These are phyloP conservation scores for Grammatotria lemairii DNA, from an alignment of 2,113 vertebrate species.

Conservation along the genomic window DNA sequence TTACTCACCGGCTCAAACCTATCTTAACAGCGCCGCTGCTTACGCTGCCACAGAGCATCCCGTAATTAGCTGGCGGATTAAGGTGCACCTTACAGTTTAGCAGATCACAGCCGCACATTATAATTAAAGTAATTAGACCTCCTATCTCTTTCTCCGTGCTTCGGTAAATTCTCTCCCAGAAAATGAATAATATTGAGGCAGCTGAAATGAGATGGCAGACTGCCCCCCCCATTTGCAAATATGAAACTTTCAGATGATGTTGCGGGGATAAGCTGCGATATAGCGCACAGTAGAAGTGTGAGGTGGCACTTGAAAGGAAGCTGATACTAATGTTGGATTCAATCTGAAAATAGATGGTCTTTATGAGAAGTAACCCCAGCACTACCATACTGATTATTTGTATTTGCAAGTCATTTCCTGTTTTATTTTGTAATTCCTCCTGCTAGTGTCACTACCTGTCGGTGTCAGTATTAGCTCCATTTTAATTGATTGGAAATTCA, in stretches of 20 bases:
- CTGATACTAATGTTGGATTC: neutral
- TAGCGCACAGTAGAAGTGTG: neutral
- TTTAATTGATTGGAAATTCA: neutral
- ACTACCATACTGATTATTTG: neutral
- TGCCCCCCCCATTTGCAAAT: neutral
- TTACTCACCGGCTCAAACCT: neutral
- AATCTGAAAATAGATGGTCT: neutral
- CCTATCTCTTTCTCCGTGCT: constrained; percentile 37
- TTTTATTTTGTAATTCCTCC: neutral
- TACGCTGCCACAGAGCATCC: constrained; percentile 1
- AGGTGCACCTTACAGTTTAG: constrained; percentile 65
- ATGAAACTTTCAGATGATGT: neutral
- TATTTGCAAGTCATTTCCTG: neutral
- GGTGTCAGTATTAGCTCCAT: neutral
- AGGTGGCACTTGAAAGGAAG: neutral
- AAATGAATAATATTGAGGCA: constrained; percentile 40
- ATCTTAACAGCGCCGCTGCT: neutral
- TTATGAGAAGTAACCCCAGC: neutral
- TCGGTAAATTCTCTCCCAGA: constrained; percentile 41
- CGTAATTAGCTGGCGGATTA: constrained; percentile 60
- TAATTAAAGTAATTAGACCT: constrained; percentile 67
- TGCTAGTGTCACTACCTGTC: neutral
- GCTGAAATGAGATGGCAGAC: constrained; percentile 12
- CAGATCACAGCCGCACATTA: constrained; percentile 44
- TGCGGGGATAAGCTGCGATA: neutral